These are phyloP conservation scores for Cyclopterus lumpus DNA, from an alignment of 2,797 vertebrate species.

Conservation along the genomic window DNA sequence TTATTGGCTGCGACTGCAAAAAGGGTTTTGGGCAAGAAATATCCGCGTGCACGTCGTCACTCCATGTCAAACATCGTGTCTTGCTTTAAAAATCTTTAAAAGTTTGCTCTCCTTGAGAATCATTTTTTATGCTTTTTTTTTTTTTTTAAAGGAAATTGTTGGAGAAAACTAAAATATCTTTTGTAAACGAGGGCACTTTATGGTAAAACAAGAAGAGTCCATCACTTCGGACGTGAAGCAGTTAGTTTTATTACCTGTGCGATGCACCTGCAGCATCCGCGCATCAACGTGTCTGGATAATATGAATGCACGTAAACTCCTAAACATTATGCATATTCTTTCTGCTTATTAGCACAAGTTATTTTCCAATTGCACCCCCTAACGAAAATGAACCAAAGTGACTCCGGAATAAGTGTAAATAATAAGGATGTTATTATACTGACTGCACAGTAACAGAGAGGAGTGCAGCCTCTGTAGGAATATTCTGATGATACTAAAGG, in stretches of 20 bases:
- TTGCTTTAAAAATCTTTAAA: neutral
- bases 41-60: neutral
- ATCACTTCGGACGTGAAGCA: neutral
- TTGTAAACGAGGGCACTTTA: neutral
- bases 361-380: neutral
- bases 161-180: neutral
- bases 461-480: constrained; percentile 9
- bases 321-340: no score
- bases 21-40: constrained; percentile 57
- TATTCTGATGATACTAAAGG: constrained; percentile 19
- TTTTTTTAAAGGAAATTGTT: neutral
- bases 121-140: neutral
- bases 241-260: constrained; percentile 11
- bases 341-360: constrained; percentile 6
- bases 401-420: neutral
- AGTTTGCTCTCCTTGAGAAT: neutral
- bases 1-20: constrained; percentile 53
- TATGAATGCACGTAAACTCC: neutral
- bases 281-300: neutral
- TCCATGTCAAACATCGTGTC: neutral
- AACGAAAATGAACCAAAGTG: neutral
- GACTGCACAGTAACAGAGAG: neutral
- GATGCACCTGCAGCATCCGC: constrained; percentile 30
- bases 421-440: neutral
- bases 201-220: rapidly evolving